Evolutionary conservation across 2,113 vertebrate genomes (phyloP).

Genomic region (Hepsetus odoe): DNA sequence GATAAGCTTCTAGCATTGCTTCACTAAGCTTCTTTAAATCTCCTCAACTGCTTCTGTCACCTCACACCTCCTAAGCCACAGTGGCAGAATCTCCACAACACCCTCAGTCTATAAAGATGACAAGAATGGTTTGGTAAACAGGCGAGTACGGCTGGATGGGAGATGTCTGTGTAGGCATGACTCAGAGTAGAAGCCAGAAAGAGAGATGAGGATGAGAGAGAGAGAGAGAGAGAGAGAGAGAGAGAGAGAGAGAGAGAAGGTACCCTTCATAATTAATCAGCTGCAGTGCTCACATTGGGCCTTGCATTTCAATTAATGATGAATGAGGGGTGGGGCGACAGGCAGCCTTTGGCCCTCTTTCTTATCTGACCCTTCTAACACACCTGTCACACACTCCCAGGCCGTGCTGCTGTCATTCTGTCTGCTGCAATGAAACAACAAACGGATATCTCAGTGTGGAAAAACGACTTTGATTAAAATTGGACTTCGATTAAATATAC

Average conservation of each 20-base stretch:
- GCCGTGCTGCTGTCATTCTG: background rate
- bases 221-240: background rate
- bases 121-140: background rate
- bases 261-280: conserved; percentile 75
- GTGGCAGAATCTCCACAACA: background rate
- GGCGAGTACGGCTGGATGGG: conserved; percentile 7
- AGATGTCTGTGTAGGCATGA: conserved; percentile 19
- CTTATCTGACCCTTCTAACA: conserved; percentile 34
- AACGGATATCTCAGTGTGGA: no score
- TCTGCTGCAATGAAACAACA: background rate
- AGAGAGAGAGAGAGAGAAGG: conserved; percentile 45
- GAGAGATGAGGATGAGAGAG: background rate
- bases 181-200: background rate
- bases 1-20: background rate
- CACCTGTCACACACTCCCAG: background rate
- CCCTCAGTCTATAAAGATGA: conserved; percentile 7
- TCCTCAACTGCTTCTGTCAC: background rate
- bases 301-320: conserved; percentile 72
- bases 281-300: conserved; percentile 40
- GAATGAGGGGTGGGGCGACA: conserved; percentile 52
- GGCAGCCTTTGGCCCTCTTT: conserved; percentile 27
- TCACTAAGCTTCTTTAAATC: conserved; percentile 4
- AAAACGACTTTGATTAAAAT: no score
- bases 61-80: background rate
- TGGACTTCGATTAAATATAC: no score